phyloP scores from a whole-genome alignment of 2,797 vertebrate species.

The Coreius guichenoti region DNA sequence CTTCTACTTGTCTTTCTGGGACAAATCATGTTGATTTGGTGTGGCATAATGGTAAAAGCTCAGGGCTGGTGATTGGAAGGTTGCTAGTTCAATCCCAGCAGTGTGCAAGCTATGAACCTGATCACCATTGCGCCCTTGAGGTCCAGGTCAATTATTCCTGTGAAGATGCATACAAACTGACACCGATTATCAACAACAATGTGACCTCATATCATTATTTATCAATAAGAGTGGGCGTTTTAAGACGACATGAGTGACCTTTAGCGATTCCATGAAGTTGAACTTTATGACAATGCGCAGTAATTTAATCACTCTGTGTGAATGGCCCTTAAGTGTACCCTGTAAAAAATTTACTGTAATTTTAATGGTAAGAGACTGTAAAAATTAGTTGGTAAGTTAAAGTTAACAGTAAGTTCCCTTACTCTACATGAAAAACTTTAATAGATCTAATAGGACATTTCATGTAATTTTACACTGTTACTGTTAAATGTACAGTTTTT shows the following conservation, averaged over 20 bases:
- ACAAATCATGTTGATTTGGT: not conserved
- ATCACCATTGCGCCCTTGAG: constrained; percentile 3
- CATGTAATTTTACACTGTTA: not conserved
- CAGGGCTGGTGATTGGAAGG: not conserved
- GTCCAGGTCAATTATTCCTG: not conserved
- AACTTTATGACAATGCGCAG: not conserved
- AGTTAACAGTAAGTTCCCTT: not conserved
- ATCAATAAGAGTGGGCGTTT: not conserved
- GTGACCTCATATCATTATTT: not conserved
- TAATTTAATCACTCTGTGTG: too few species aligned
- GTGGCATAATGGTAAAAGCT: not conserved
- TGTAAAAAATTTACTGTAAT: too few species aligned
- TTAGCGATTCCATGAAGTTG: not conserved
- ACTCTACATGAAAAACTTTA: not conserved
- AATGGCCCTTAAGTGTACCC: too few species aligned
- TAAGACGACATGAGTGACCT: not conserved
- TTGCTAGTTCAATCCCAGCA: not conserved
- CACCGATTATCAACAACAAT: not conserved
- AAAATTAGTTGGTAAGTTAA: not conserved
- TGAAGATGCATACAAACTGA: not conserved
- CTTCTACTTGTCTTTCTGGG: constrained; percentile 1
- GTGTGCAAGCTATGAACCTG: not conserved
- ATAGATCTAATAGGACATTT: not conserved
- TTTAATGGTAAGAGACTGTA: not conserved
- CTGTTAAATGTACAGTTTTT: not conserved